Conservation (phyloP, 2,888 invertebrate genomes). For the Phalangium opilio region DNA sequence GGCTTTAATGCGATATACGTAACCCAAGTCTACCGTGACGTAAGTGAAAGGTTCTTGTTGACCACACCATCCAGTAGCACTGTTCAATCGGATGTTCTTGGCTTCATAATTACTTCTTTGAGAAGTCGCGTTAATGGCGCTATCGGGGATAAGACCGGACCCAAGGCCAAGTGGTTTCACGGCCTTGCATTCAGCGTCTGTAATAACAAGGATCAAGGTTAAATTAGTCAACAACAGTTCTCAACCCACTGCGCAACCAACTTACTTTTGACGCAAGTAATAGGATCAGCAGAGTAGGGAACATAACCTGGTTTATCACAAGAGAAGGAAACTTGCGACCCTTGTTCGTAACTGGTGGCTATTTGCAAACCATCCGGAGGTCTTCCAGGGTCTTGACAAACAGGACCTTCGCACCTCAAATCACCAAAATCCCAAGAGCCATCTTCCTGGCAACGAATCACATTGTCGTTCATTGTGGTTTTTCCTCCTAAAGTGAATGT, state of each 20-base stretch:
- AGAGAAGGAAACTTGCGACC: slow-evolving; percentile 77
- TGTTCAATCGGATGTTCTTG: slow-evolving; percentile 67
- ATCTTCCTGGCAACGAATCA: slow-evolving; percentile 77
- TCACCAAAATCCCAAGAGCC: slow-evolving; percentile 97
- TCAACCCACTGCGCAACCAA: neutral
- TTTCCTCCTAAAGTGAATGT: slow-evolving; percentile 88
- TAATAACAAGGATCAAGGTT: neutral
- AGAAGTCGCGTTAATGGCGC: slow-evolving; percentile 87
- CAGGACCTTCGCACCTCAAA: slow-evolving; percentile 82
- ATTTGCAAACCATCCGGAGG: slow-evolving; percentile 81
- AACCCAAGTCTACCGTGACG: slow-evolving; percentile 83
- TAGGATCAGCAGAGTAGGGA: slow-evolving; percentile 74
- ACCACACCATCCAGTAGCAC: slow-evolving; percentile 91
- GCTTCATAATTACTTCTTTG: slow-evolving; percentile 41
- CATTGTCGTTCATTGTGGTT: slow-evolving; percentile 76
- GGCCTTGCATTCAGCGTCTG: slow-evolving; percentile 81
- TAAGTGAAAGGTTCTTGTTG: slow-evolving; percentile 84
- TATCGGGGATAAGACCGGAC: slow-evolving; percentile 82
- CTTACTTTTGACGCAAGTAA: slow-evolving; percentile 55
- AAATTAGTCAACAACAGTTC: neutral
- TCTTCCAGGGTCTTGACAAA: slow-evolving; percentile 86
- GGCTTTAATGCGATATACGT: slow-evolving; percentile 68
- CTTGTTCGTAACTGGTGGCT: slow-evolving; percentile 46
- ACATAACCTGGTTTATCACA: slow-evolving; percentile 85
- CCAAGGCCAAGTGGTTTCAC: slow-evolving; percentile 78